Percentiles rank a stretch among this genome's conserved stretches.
These are phyloP conservation scores for Phymatocera aterrima DNA, from an alignment of 2,888 invertebrate species.

Conservation along the genomic window DNA sequence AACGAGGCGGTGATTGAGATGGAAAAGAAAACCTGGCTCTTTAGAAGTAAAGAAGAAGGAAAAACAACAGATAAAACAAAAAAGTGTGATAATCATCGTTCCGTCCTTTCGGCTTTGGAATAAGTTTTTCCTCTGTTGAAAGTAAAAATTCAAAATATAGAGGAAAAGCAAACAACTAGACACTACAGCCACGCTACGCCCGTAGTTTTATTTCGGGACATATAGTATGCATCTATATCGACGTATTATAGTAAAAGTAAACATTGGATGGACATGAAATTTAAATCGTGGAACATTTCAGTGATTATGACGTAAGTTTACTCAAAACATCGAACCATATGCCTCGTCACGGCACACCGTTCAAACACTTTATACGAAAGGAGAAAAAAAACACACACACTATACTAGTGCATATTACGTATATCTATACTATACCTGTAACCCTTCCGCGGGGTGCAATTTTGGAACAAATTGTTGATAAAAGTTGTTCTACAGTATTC, in stretches of 20 bases:
- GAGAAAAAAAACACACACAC: background rate
- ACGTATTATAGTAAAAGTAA: background rate
- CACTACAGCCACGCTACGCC: background rate
- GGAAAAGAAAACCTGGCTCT: background rate
- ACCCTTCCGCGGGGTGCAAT: too few relatives aligned
- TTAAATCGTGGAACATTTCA: conserved; percentile 31
- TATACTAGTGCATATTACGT: background rate
- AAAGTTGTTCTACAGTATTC: too few relatives aligned
- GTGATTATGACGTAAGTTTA: conserved; percentile 37
- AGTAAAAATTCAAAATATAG: background rate
- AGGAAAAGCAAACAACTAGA: background rate
- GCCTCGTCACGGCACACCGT: too few relatives aligned
- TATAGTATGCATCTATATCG: too few relatives aligned
- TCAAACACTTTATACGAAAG: too few relatives aligned
- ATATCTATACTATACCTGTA: too few relatives aligned
- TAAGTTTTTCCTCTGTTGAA: background rate
- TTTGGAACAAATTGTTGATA: too few relatives aligned
- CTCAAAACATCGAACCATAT: conserved; percentile 19
- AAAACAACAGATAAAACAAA: background rate
- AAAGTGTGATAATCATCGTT: too few relatives aligned
- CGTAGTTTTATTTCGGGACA: conserved; percentile 22
- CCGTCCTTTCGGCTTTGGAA: too few relatives aligned
- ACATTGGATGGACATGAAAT: conserved; percentile 18
- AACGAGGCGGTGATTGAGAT: conserved; percentile 17
- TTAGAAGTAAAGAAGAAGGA: background rate